Evolutionary conservation across 1,140 invertebrate species (phyloP), one percentile per base, ranked within the genome.

Genomic region (Goniozus legneri): DNA sequence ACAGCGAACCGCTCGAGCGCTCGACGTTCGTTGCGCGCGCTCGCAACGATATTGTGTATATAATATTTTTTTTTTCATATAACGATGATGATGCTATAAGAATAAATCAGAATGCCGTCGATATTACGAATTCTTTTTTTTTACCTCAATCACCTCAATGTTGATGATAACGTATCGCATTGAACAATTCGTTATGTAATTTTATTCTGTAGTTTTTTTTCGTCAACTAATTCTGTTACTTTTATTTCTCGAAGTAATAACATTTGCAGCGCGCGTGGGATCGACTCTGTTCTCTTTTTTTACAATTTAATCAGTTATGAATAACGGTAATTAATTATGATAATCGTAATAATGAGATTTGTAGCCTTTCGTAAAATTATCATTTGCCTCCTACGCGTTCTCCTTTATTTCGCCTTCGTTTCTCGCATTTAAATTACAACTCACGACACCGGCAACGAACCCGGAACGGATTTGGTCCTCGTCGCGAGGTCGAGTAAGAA

Each of bases 31-130:
- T 55, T 48, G 55, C 63, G 52, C 52, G 47, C 37, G 39, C 65
- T 59, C 62, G 49, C 49, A 63, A 47, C 48, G 47, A 53, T 60
- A n/a, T n/a, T n/a, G n/a, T n/a, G n/a, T n/a, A n/a, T n/a, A n/a
- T n/a, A n/a, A n/a, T n/a, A n/a, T n/a, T n/a, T n/a, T n/a, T n/a
- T n/a, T n/a, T n/a, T n/a, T n/a, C n/a, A n/a, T n/a, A n/a, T n/a
- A 64, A 67, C 56, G 53, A 49, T 64, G 52, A 62, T 52, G 54
- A 65, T 56, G 58, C 60, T 60, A 61, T 51, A 58, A 68, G 59
- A 67, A 60, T 58, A 58, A 58, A 58, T 58, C 44, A 58, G 49
- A 58, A 58, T 50, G 44, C 44, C 40, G 46, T 46, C 24, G 24
- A 6, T n/a, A n/a, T n/a, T n/a, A n/a, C n/a, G n/a, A n/a, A n/a